A percentile compares a stretch with the other conserved stretches of the same genome.
phyloP scores from a whole-genome alignment of 1,140 invertebrate genomes.

The Sinella curviseta region DNA sequence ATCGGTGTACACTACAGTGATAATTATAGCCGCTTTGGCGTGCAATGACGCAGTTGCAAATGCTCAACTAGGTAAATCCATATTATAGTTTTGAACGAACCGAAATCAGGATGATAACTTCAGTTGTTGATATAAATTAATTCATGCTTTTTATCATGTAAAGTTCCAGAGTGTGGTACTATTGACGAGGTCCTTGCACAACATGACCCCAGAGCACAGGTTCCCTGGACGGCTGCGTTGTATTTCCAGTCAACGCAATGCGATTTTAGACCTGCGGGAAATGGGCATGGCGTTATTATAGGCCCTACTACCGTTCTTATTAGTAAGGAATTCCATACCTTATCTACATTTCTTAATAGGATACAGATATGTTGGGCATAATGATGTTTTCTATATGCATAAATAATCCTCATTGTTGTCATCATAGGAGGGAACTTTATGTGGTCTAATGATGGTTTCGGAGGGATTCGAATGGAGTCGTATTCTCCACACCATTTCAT shows the following conservation, averaged over 20 bases:
- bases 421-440: conserved; percentile 32
- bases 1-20: neutral
- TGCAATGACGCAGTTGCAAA: neutral
- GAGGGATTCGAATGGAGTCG: conserved; percentile 2
- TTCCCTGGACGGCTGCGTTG: conserved; percentile 30
- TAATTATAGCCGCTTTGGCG: neutral
- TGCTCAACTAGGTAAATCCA: neutral
- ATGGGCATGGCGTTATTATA: conserved; percentile 36
- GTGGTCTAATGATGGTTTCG: conserved; percentile 15
- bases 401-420: neutral
- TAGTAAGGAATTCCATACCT: conserved; percentile 26
- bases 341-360: too few relatives aligned
- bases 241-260: conserved; percentile 30
- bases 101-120: neutral
- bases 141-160: neutral
- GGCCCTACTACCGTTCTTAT: conserved; percentile 35
- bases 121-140: neutral
- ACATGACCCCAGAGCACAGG: conserved; percentile 21
- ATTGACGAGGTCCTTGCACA: conserved; percentile 27
- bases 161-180: conserved; percentile 11
- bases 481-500: conserved; percentile 26
- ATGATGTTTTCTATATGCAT: neutral
- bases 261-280: conserved; percentile 31
- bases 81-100: neutral
- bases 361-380: too few relatives aligned